Evolutionary conservation across 2,113 vertebrate genomes (phyloP).

Genomic region (Morphnarchus princeps): DNA sequence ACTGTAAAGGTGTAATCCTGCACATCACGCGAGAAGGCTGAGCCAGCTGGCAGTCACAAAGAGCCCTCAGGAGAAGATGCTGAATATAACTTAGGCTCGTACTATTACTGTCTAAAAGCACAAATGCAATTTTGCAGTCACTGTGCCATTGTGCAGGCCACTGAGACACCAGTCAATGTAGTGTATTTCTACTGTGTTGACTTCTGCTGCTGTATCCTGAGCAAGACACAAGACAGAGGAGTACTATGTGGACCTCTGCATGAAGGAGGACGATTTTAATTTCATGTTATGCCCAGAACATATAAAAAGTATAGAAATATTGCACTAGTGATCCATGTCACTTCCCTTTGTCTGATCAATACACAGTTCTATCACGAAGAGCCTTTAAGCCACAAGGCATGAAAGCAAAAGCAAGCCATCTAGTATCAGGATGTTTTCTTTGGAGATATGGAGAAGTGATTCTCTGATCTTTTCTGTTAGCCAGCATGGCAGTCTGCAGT

Average conservation of each 20-base stretch:
- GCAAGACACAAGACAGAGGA: neutral
- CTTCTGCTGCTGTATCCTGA: neutral
- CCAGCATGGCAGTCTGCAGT: neutral
- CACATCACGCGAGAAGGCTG: neutral
- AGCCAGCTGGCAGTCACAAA: neutral
- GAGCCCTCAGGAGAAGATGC: neutral
- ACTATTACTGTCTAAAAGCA: neutral
- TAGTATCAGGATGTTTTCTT: neutral
- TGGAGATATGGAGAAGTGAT: neutral
- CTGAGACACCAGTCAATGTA: neutral
- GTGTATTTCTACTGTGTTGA: neutral
- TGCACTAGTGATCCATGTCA: neutral
- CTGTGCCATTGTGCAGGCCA: neutral
- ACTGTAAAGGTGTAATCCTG: neutral
- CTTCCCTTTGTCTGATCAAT: neutral
- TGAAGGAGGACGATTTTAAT: neutral
- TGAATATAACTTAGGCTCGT: neutral
- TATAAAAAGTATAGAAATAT: neutral
- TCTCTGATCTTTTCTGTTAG: neutral
- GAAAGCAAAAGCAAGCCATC: neutral
- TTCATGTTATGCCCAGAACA: neutral
- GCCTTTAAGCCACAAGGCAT: neutral
- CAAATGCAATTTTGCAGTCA: neutral
- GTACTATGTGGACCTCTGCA: neutral
- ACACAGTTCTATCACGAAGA: neutral